Base-by-base conservation (phyloP, 2,113 vertebrate genomes). In the Melanostigma gelatinosum region DNA sequence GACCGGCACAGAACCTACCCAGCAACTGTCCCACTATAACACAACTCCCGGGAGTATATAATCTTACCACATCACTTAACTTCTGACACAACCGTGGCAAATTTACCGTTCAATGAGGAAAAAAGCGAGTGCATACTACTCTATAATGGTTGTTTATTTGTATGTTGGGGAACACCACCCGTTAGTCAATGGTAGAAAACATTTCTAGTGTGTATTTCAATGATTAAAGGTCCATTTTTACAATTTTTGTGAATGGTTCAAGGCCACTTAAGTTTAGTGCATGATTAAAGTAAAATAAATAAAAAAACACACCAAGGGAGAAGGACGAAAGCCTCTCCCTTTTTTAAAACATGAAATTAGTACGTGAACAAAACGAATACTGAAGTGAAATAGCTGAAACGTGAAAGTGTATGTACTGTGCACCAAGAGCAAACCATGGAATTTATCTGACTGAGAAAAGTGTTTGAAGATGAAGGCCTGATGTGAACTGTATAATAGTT, bases 401-500 rank as follows among this genome's bases (percentile, higher is more conserved):
- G 36, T 91, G 87, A 92, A 93, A 80, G 88, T 89, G 87, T 88
- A 89, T 89, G 88, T 91, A 93, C 87, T 89, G 92, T 90, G 91
- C 93, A 93, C 88, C 89, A 90, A 91, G 86, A 92, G 89, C 85
- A 90, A 93, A 91, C 89, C 83, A 86, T 96, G 95, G 94, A 96
- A 94, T 96, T 94, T 94, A 95, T 96, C 95, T 96, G 95, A 94
- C 93, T 96, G 95, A 95, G 94, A 88, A 95, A 94, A 95, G 94
- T 96, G 96, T 96, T 96, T 94, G 95, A 96, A 96, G 94, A 95
- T 95, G 94, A 96, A 96, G 96, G 96, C 96, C 96, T 96, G 96
- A 96, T 95, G 95, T 96, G 95, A 96, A 93, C 95, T 97, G 96
- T 97, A 97, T 94, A 93, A 97, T 97, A 97, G 96, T 96, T 96